Evolutionary conservation across 2,113 vertebrate genomes (phyloP).

Genomic region (Strigops habroptila): DNA sequence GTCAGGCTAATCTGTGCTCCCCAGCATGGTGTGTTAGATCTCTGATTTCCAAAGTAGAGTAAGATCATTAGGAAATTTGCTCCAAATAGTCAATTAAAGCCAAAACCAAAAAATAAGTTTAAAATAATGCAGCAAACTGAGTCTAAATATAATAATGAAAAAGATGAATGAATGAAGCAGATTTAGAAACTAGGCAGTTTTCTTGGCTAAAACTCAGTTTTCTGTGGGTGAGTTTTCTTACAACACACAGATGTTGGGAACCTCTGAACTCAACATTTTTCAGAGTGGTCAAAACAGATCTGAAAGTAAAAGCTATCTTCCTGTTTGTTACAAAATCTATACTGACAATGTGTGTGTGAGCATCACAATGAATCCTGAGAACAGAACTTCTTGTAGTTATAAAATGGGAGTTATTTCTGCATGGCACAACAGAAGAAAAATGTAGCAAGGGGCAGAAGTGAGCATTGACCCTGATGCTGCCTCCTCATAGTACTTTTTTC

Average conservation of each 20-base stretch:
- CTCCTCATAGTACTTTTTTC: background rate
- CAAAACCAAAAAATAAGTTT: background rate
- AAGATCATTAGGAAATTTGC: background rate
- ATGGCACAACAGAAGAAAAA: background rate
- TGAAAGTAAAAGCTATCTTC: background rate
- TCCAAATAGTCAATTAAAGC: background rate
- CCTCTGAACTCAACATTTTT: background rate
- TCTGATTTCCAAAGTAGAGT: background rate
- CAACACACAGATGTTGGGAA: background rate
- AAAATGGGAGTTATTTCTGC: background rate
- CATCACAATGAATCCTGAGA: background rate
- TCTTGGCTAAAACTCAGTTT: background rate
- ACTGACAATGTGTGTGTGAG: background rate
- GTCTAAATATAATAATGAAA: background rate
- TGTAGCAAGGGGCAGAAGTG: background rate
- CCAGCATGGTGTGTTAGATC: background rate
- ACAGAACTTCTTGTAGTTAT: background rate
- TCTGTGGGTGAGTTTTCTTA: background rate
- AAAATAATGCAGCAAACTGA: background rate
- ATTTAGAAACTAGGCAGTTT: background rate
- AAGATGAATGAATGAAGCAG: background rate
- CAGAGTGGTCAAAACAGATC: background rate
- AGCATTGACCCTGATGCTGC: background rate
- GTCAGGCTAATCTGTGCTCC: background rate
- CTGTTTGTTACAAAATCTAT: background rate